These are phyloP conservation scores for Drosophila kepulauana DNA, from an alignment of 1,140 invertebrate species.

Conservation along the genomic window DNA sequence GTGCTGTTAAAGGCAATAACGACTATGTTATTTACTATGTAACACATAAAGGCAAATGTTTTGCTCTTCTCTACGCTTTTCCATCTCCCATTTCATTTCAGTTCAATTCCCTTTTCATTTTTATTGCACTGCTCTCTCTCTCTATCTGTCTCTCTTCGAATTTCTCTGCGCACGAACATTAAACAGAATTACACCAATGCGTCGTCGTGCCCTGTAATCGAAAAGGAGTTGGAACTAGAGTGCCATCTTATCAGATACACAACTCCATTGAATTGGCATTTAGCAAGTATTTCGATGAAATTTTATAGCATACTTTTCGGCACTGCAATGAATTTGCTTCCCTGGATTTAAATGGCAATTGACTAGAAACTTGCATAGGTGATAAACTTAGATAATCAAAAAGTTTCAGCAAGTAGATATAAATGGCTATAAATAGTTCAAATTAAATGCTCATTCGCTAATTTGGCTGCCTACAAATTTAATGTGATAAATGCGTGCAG, in stretches of 20 bases:
- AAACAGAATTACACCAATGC: slow-evolving; percentile 12
- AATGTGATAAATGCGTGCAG: too few relatives aligned
- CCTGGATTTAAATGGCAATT: not conserved
- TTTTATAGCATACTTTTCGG: slow-evolving; percentile 1
- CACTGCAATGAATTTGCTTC: not conserved
- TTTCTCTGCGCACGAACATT: slow-evolving; percentile 1
- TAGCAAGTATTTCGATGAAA: not conserved
- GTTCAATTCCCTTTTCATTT: slow-evolving; percentile 13
- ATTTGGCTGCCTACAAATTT: too few relatives aligned
- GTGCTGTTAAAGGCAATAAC: slow-evolving; percentile 33
- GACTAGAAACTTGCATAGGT: not conserved
- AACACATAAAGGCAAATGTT: slow-evolving; percentile 30
- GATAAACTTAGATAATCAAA: too few relatives aligned
- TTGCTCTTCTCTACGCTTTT: not conserved
- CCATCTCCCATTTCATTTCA: slow-evolving; percentile 12
- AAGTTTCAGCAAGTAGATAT: too few relatives aligned
- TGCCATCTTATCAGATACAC: slow-evolving; percentile 1
- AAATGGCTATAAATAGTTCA: too few relatives aligned
- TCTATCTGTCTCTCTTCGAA: not conserved
- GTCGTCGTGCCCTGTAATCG: slow-evolving; percentile 2
- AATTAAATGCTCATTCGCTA: too few relatives aligned
- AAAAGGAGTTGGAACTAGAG: slow-evolving; percentile 3
- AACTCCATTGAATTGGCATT: slow-evolving; percentile 2
- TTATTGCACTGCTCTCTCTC: not conserved
- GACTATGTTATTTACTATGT: slow-evolving; percentile 50